Evolutionary conservation across 1,140 invertebrate species (phyloP).

Genomic region (Parapsyche elsis): DNA sequence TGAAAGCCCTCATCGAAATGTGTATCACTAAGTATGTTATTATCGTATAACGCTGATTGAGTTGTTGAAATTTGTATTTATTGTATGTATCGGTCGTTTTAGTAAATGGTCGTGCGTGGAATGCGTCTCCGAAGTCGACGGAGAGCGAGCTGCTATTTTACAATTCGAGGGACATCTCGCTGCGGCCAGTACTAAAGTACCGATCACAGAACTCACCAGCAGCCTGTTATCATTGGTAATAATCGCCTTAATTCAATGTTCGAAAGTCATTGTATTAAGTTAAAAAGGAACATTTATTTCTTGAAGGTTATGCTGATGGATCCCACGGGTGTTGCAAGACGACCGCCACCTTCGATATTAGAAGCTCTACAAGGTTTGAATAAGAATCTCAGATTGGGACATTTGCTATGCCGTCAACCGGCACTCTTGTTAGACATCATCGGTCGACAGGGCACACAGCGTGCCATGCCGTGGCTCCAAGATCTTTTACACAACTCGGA

Average conservation of each 20-base stretch:
- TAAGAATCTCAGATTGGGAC: slow-evolving; percentile 83
- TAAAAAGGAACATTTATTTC: no score
- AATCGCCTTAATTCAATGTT: slow-evolving; percentile 35
- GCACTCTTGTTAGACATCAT: slow-evolving; percentile 95
- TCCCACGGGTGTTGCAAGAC: slow-evolving; percentile 82
- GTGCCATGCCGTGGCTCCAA: slow-evolving; percentile 97
- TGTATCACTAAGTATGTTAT: slow-evolving; percentile 89
- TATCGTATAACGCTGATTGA: background rate
- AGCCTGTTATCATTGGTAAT: slow-evolving; percentile 82
- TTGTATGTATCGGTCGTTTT: slow-evolving; percentile 60
- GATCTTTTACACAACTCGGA: slow-evolving; percentile 94
- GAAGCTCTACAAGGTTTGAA: slow-evolving; percentile 87
- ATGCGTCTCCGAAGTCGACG: slow-evolving; percentile 59
- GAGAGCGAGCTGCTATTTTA: slow-evolving; percentile 70
- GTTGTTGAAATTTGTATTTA: slow-evolving; percentile 8
- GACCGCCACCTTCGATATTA: slow-evolving; percentile 80
- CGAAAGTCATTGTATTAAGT: no score
- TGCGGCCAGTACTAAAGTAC: slow-evolving; percentile 82
- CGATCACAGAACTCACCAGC: slow-evolving; percentile 92
- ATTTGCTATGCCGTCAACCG: slow-evolving; percentile 90
- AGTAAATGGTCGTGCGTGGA: slow-evolving; percentile 63
- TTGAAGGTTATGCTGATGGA: slow-evolving; percentile 86
- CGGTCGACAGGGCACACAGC: slow-evolving; percentile 85
- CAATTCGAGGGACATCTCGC: slow-evolving; percentile 95
- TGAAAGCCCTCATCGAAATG: slow-evolving; percentile 94